A percentile compares a stretch with the other conserved stretches of the same genome.
Conservation (phyloP, 2,797 vertebrate species). For the Sorex maritimensis region DNA sequence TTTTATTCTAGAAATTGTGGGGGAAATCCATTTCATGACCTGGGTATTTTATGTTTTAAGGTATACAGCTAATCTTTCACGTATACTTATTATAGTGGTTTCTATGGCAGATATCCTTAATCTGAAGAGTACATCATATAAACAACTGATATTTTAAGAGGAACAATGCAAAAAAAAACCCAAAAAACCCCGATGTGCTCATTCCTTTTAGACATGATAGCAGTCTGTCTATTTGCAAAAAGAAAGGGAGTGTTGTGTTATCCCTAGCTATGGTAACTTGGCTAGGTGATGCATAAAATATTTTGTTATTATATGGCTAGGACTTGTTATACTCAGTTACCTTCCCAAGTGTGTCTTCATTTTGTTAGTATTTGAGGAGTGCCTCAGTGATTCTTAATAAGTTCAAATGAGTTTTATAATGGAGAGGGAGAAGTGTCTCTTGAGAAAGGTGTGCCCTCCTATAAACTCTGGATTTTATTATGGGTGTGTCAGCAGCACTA, state of each 20-base stretch:
- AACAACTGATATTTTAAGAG: conserved; percentile 79
- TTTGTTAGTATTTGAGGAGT: conserved; percentile 65
- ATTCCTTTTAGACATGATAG: not conserved
- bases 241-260: conserved; percentile 85
- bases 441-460: not conserved
- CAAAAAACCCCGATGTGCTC: conserved; percentile 38
- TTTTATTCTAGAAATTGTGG: conserved; percentile 83
- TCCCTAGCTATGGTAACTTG: conserved; percentile 85
- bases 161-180: conserved; percentile 54
- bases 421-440: conserved; percentile 60
- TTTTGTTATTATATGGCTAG: conserved; percentile 86
- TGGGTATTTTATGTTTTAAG: conserved; percentile 84
- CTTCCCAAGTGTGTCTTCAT: conserved; percentile 69
- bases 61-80: conserved; percentile 76
- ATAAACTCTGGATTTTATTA: conserved; percentile 60
- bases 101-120: conserved; percentile 82
- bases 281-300: conserved; percentile 81
- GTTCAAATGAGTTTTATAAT: conserved; percentile 54
- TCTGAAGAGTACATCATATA: conserved; percentile 70
- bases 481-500: rapidly evolving
- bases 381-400: conserved; percentile 21
- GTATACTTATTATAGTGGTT: conserved; percentile 80
- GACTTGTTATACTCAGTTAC: conserved; percentile 74
- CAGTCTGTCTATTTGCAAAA: conserved; percentile 82
- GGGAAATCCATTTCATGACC: conserved; percentile 76